phyloP scores from a whole-genome alignment of 2,113 vertebrate genomes.

The Pseudopipra pipra region DNA sequence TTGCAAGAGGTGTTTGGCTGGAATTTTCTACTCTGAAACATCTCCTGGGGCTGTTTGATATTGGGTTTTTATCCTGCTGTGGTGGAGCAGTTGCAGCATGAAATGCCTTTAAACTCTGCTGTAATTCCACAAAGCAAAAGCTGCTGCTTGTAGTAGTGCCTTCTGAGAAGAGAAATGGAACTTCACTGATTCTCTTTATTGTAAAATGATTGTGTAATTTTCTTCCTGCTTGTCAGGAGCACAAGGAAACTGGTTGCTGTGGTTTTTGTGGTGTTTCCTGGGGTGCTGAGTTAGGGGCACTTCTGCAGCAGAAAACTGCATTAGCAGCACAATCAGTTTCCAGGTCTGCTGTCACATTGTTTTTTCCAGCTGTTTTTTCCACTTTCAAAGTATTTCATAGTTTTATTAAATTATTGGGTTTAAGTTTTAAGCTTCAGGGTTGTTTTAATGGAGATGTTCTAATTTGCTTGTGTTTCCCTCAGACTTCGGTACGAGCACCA shows the following conservation, averaged over 20 bases:
- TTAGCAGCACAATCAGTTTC: neutral
- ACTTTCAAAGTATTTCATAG: neutral
- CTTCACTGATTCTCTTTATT: fast-evolving
- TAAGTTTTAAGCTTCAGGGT: neutral
- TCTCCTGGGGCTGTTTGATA: neutral
- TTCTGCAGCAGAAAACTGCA: neutral
- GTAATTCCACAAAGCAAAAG: neutral
- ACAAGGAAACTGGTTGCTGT: neutral
- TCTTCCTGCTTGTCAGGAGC: fast-evolving
- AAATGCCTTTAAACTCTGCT: neutral
- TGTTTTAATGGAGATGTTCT: neutral
- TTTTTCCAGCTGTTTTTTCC: neutral
- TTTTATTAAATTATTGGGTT: neutral
- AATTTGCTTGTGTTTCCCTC: neutral
- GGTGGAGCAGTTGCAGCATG: neutral
- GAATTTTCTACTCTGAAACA: neutral
- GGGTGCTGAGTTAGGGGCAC: neutral
- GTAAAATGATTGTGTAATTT: fast-evolving
- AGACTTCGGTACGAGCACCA: slow-evolving; percentile 94
- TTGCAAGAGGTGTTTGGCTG: neutral
- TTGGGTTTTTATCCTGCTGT: neutral
- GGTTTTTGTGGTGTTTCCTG: neutral
- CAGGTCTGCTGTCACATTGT: neutral
- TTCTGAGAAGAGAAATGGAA: neutral
- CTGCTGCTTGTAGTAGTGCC: neutral